These are phyloP conservation scores for human (Homo sapiens) DNA, from an alignment of 2,113 vertebrate genomes.

Conservation along the genomic window GRCh38 chr14:32424001-32424500, in stretches of 20 bases:
- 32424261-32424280: neutral
- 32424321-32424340: neutral
- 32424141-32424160: neutral
- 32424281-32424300: neutral
- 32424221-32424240: neutral
- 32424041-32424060: slow-evolving; percentile 40
- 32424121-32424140: slow-evolving; percentile 45
- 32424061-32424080: slow-evolving; percentile 24
- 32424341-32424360: neutral
- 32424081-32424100: neutral
- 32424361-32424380: neutral
- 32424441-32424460: neutral
- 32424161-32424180: neutral
- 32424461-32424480: too few species aligned
- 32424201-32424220: neutral
- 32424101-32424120: slow-evolving; percentile 47
- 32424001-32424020: neutral
- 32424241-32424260: neutral
- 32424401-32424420: neutral
- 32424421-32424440: neutral
- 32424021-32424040: neutral
- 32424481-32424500: too few species aligned
- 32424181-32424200: neutral
- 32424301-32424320: neutral
- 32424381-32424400: neutral